Base-by-base conservation (phyloP, 1,140 invertebrate genomes). In the Mamestra configurata region DNA sequence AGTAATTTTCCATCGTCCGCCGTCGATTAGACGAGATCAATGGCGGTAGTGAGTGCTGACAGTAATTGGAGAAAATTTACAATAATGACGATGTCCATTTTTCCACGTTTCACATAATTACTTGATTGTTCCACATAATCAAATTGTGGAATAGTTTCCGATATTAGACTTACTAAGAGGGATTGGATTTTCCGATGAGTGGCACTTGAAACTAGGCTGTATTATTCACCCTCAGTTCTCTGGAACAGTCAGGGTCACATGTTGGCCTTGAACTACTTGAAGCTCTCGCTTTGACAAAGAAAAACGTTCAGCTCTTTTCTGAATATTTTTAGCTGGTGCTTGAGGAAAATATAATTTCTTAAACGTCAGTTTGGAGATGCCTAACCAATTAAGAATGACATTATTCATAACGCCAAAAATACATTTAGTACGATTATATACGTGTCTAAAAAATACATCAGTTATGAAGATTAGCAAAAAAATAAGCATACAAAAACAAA, bases 1-100 rank as follows among this genome's bases (percentile, higher is more conserved):
- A 57, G 66, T 79, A 79, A 72, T 79, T 61, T 70, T 72, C 77
- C 77, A 72, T 72, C 53, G 55, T 55, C 37, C 68, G 51, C 7
- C 13, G 57, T 24, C 77, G 70, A 79, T 72, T 61, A 71, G 51
- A 46, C 22, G 57, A 77, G 73, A 77, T 61, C 59, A 77, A 77
- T 40, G 73, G 73, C 73, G 57, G 73, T 64, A 77, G 73, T 77
- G 43, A 77, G 15, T 31, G 73, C 18, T 75, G 71, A 22, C 73
- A 24, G 57, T 77, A 77, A 77, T 77, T 64, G 73, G 57, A 64
- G 73, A 77, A 64, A 77, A 75, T 64, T 77, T 24, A 31, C 59
- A 49, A 77, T 77, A 77, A 64, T 77, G 40, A 64, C 57, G 55
- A 49, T 20, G 57, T 61, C 64, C 64, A 77, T 77, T 77, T 77